A percentile compares a stretch with the other conserved stretches of the same genome.
Evolutionary conservation across 2,888 invertebrate species (phyloP).

Genomic region (Ganaspis brasiliensis): DNA sequence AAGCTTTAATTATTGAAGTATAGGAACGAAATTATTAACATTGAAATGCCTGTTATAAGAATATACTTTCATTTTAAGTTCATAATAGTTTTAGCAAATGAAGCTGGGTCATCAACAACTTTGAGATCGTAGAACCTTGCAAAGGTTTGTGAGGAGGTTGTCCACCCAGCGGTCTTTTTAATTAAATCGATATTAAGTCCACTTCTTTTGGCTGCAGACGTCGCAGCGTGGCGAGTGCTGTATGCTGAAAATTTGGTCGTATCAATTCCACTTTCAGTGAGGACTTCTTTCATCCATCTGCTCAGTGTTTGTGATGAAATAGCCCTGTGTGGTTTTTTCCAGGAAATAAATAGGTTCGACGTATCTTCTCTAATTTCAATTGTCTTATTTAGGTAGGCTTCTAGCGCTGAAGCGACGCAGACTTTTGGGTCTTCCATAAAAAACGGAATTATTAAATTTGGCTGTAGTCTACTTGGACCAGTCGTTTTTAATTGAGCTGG

Average conservation of each 20-base stretch:
- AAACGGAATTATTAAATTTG: slow-evolving; percentile 29
- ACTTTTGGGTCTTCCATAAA: slow-evolving; percentile 4
- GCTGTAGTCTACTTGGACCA: slow-evolving; percentile 45
- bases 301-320: slow-evolving; percentile 47
- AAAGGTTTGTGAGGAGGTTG: too few species aligned
- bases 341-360: slow-evolving; percentile 19
- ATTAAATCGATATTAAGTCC: too few species aligned
- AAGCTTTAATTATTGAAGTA: too few species aligned
- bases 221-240: slow-evolving; percentile 45
- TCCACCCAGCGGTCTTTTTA: too few species aligned
- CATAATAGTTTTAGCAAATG: too few species aligned
- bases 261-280: slow-evolving; percentile 30
- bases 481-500: slow-evolving; percentile 50
- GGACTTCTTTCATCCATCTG: slow-evolving; percentile 45
- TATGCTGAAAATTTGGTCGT: slow-evolving; percentile 21
- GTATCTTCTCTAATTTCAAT: not conserved
- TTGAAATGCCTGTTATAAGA: too few species aligned
- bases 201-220: slow-evolving; percentile 51
- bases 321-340: not conserved
- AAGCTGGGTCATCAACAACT: not conserved
- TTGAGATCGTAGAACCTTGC: too few species aligned
- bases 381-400: slow-evolving; percentile 27
- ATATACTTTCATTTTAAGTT: too few species aligned
- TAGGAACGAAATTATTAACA: too few species aligned
- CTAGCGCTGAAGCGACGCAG: not conserved